Evolutionary conservation across 2,888 invertebrate species (phyloP), one percentile per base, ranked within the genome.

Genomic region (Drosophila limbata): DNA sequence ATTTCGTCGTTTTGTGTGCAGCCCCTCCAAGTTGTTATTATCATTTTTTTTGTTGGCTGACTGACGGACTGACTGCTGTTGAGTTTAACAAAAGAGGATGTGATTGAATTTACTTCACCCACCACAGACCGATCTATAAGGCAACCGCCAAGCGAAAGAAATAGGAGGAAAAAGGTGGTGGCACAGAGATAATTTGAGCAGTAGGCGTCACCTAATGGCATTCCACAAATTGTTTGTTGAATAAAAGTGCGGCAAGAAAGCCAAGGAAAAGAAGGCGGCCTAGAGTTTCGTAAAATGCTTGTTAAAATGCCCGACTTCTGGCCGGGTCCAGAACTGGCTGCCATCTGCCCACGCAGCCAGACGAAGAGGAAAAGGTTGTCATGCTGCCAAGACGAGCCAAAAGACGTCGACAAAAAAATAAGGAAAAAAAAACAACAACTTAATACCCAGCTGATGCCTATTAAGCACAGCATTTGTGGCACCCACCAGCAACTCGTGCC

Each of bases 381-480:
- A 85, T 80, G 76, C 84, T 88, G 81, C 77, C 78, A 86, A 77
- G 74, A 68, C 66, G 82, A 39, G 70, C 51, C 69, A 35, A 51
- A 51, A 62, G 77, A 69, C 67, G 67, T 70, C 65, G 72, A 68
- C 57, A 35, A 35, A 13, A 35, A 11, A 33, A 33, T 0, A 5
- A 0, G 25, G 62, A 60, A 64, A 56, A 79, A 73, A 75, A 75
- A 81, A 78, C 76, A 87, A 81, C 87, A 87, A 88, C 84, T 88
- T 86, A 86, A 86, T 89, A 87, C 89, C 85, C 88, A 77, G 87
- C 86, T 86, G 89, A 86, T 89, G 84, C 86, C 89, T 89, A 86
- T 86, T 86, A 86, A 89, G 85, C 86, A 87, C 89, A 86, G 89
- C 84, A 86, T 89, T 86, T 89, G 88, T 70, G 81, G 84, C 79